Conservation (phyloP, 2,113 vertebrate genomes). For the Tetrax tetrax region DNA sequence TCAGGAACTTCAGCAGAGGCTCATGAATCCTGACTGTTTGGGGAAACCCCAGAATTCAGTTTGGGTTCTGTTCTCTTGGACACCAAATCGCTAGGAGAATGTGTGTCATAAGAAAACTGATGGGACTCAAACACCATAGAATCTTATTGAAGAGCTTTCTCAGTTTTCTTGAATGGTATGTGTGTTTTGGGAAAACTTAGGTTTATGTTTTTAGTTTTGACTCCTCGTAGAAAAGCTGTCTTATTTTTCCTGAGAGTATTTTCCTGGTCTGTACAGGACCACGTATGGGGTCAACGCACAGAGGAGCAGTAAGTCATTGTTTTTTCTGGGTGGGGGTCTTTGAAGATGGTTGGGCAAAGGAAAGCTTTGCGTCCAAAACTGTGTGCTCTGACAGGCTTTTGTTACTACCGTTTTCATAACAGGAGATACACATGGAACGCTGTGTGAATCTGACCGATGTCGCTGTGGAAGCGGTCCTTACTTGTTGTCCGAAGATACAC, state of each 20-base stretch:
- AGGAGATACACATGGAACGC: slow-evolving; percentile 87
- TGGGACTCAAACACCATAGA: neutral
- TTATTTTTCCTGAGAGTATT: neutral
- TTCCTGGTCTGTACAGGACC: neutral
- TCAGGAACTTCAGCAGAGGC: neutral
- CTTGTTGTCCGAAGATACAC: slow-evolving; percentile 80
- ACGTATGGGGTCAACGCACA: neutral
- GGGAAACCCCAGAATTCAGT: neutral
- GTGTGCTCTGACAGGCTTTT: neutral
- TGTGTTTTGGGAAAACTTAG: neutral
- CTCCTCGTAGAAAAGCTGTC: neutral
- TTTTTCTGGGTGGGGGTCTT: neutral
- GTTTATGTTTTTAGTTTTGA: neutral
- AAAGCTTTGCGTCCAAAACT: neutral
- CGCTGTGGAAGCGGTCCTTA: slow-evolving; percentile 81
- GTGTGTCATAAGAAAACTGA: neutral
- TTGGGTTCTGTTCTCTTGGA: neutral
- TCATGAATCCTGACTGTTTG: neutral
- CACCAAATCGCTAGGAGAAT: neutral
- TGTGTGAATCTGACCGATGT: slow-evolving; percentile 83
- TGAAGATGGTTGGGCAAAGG: neutral
- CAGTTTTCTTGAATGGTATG: neutral
- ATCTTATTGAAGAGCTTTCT: neutral
- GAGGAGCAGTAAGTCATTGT: neutral
- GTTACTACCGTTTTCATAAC: neutral